Base-by-base conservation (phyloP, 2,113 vertebrate species). In the Phylloscopus trochiloides region DNA sequence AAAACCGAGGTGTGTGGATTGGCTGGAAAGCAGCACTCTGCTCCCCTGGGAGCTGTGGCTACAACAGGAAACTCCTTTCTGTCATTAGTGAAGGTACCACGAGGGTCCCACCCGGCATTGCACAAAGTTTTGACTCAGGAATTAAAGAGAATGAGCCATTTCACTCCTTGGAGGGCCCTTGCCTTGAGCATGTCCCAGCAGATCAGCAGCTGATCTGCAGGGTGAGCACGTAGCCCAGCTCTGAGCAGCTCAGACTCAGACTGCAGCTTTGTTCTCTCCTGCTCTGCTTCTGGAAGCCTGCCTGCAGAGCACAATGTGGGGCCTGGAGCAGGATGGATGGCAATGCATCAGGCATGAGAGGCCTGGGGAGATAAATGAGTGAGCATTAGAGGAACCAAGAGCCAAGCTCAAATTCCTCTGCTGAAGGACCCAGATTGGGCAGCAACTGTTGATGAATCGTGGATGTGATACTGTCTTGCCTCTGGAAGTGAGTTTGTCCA, bases 231-330 rank as follows among this genome's bases (percentile, higher is more conserved):
- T 34, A 61, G 38, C 14, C 21, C 70, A 58, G 65, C 70, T 24
- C 87, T 20, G 91, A 62, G 93, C 81, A 85, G 87, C 18, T 32
- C 40, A 67, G 78, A 55, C 47, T 66, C 90, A 88, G 88, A 31
- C 68, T 92, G 75, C 85, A 88, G 90, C 93, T 96, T 96, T 96
- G 85, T 93, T 86, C 86, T 32, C 43, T 25, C 59, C 89, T 95
- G 72, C 84, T 80, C 71, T 55, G 82, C n/a, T 24, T 26, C 95
- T 96, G 96, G 88, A 97, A 2, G 13, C n/a, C 59, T 94, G 96
- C 93, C 94, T 93, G 79, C 54, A 13, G 31, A 77, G 86, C 94
- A 94, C 90, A 96, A 42, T 94, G 92, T 80, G 72, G 90, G 90
- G 89, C 43, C 90, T 86, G 90, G 55, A 90, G 85, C 48, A 80